A percentile compares a stretch with the other conserved stretches of the same genome.
phyloP scores from a whole-genome alignment of 2,113 vertebrate genomes.

The Alethe diademata region DNA sequence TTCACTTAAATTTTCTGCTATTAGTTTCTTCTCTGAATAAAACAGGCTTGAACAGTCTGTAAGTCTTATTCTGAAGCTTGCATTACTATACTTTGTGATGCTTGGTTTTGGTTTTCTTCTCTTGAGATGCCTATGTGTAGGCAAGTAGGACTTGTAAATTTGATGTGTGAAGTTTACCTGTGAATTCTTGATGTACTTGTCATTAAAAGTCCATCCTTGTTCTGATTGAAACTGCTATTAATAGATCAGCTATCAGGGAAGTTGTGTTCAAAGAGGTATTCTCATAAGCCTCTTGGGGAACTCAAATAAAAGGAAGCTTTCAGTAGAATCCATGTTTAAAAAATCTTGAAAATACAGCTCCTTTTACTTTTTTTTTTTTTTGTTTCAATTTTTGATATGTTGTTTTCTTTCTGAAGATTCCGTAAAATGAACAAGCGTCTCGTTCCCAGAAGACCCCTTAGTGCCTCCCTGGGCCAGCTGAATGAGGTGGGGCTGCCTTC shows the following conservation, averaged over 20 bases:
- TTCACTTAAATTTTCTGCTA: neutral
- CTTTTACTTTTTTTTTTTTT: neutral
- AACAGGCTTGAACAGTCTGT: neutral
- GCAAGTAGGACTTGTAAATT: neutral
- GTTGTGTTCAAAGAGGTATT: neutral
- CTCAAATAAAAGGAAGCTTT: neutral
- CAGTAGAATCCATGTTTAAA: neutral
- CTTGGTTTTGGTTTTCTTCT: neutral
- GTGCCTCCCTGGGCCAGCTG: constrained; percentile 85
- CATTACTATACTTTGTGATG: neutral
- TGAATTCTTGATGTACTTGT: neutral
- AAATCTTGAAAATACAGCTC: neutral
- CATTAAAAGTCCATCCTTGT: neutral
- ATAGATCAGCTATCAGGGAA: neutral
- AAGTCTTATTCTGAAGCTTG: neutral
- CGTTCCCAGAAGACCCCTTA: constrained; percentile 84
- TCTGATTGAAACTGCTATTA: neutral
- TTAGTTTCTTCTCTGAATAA: neutral
- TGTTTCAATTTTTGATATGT: neutral
- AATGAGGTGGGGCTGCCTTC: constrained; percentile 88
- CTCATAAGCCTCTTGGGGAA: neutral
- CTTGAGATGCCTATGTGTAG: neutral
- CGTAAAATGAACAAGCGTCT: constrained; percentile 98
- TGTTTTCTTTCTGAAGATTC: constrained; percentile 78
- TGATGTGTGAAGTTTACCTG: neutral